Conservation (phyloP, 2,888 invertebrate species). For the Mesorhabditis spiculigera region DNA sequence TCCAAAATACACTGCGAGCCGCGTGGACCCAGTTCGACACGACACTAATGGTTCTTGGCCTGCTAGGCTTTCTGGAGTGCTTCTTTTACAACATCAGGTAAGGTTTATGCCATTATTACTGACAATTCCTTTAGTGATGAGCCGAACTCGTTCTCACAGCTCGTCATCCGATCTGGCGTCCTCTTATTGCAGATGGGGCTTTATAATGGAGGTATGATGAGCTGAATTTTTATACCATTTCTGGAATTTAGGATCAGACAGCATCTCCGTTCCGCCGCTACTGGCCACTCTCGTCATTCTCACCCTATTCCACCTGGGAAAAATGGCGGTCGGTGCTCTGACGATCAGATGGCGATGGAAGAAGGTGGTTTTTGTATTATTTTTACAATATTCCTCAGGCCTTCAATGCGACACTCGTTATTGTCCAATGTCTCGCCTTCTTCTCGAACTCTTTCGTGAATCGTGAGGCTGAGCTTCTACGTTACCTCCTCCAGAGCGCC, state of each 20-base stretch:
- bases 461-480: conserved; percentile 71
- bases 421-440: conserved; percentile 35
- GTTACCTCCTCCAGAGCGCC: conserved; percentile 44
- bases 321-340: conserved; percentile 7
- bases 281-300: background rate
- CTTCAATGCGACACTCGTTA: conserved; percentile 13
- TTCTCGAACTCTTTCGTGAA: conserved; percentile 86
- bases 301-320: conserved; percentile 15
- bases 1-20: conserved; percentile 33
- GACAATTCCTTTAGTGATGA: background rate
- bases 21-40: conserved; percentile 49
- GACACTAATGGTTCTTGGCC: conserved; percentile 36
- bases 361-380: background rate
- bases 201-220: background rate
- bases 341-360: background rate
- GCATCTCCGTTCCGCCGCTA: background rate
- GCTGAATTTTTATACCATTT: background rate
- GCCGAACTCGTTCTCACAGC: background rate
- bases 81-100: conserved; percentile 30
- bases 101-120: conserved; percentile 10
- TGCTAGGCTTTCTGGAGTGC: conserved; percentile 39
- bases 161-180: background rate
- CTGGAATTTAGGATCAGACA: background rate
- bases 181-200: background rate
- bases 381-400: background rate